Evolutionary conservation across 2,797 vertebrate genomes (phyloP).

Genomic region (Mergus octosetaceus): DNA sequence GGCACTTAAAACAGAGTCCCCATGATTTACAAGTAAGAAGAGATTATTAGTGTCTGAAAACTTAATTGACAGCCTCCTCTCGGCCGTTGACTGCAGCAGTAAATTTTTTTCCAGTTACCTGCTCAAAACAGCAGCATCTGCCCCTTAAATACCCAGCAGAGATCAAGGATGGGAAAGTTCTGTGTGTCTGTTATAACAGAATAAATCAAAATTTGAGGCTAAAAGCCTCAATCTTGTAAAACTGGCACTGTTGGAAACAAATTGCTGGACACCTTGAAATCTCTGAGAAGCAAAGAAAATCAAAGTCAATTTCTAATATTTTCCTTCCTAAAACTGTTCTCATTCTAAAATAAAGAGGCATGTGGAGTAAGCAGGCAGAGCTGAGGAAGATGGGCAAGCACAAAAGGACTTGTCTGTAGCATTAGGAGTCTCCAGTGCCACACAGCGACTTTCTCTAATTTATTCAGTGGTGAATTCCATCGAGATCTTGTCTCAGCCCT

Average conservation of each 20-base stretch:
- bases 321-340: conserved; percentile 14
- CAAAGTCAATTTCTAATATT: conserved; percentile 40
- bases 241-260: conserved; percentile 15
- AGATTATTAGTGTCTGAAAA: conserved; percentile 46
- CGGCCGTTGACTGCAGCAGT: background rate
- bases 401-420: background rate
- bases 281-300: conserved; percentile 34
- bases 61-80: conserved; percentile 48
- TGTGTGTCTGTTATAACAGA: background rate
- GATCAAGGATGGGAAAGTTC: background rate
- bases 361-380: background rate
- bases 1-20: background rate
- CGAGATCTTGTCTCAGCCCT: background rate
- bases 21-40: conserved; percentile 47
- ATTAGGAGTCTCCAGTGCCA: background rate
- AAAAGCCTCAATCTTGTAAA: conserved; percentile 45
- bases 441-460: conserved; percentile 3
- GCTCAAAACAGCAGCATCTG: conserved; percentile 17
- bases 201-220: conserved; percentile 29
- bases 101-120: conserved; percentile 47
- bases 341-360: conserved; percentile 2
- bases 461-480: conserved; percentile 36
- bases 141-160: background rate
- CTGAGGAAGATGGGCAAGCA: conserved; percentile 2
- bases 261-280: conserved; percentile 10